These are phyloP conservation scores for Chrysopa pallens DNA, from an alignment of 1,140 invertebrate species.

Conservation along the genomic window DNA sequence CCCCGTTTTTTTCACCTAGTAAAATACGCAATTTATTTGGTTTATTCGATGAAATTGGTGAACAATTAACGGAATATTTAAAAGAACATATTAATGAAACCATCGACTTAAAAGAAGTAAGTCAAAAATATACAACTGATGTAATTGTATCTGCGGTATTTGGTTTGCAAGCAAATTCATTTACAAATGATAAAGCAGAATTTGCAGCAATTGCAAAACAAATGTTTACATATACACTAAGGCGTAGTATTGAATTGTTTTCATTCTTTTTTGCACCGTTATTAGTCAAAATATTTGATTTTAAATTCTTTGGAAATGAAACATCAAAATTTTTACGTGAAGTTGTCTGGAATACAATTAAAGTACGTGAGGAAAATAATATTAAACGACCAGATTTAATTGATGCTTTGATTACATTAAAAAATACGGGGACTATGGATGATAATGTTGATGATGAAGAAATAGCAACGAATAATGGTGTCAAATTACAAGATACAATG, in stretches of 20 bases:
- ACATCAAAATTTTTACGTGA: constrained; percentile 12
- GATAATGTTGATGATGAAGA: too few species aligned
- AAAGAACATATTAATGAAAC: constrained; percentile 6
- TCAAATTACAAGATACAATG: too few species aligned
- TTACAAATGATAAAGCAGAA: constrained; percentile 26
- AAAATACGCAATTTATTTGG: constrained; percentile 24
- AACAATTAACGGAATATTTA: constrained; percentile 6
- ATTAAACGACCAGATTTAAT: constrained; percentile 31
- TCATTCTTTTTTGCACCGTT: constrained; percentile 10
- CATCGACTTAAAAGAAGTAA: constrained; percentile 26
- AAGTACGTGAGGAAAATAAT: constrained; percentile 14
- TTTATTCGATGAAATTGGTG: constrained; percentile 15
- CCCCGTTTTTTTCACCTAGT: constrained; percentile 20
- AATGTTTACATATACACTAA: background rate
- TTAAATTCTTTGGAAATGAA: constrained; percentile 8
- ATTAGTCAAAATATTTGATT: constrained; percentile 8
- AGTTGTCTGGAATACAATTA: constrained; percentile 14
- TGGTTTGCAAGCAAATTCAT: constrained; percentile 32
- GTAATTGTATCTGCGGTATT: constrained; percentile 37
- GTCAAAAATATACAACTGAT: constrained; percentile 32
- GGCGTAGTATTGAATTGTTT: constrained; percentile 2
- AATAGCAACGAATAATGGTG: too few species aligned
- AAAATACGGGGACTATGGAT: constrained; percentile 9
- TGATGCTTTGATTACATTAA: constrained; percentile 32
- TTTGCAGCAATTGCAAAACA: constrained; percentile 21